Conservation (phyloP, 2,888 invertebrate species). For the Drosophila siamana region DNA sequence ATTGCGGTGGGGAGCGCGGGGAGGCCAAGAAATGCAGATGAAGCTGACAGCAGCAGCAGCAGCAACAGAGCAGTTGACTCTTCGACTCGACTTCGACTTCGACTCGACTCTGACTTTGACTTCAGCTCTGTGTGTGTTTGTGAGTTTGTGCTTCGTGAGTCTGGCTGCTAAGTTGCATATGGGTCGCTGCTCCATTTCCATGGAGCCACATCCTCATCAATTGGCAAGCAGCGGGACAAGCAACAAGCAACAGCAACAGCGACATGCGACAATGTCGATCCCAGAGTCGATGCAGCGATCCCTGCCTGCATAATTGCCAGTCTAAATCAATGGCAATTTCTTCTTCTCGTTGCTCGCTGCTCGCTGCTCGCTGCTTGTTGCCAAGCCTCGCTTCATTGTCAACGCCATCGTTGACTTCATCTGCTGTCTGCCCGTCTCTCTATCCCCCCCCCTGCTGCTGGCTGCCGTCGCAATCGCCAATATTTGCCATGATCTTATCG, state of each 20-base stretch:
- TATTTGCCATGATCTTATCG: slow-evolving; percentile 81
- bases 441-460: not conserved
- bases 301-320: slow-evolving; percentile 75
- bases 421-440: slow-evolving; percentile 31
- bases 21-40: slow-evolving; percentile 78
- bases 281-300: slow-evolving; percentile 24
- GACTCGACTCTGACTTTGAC: slow-evolving; percentile 8
- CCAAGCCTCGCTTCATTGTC: slow-evolving; percentile 52
- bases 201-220: slow-evolving; percentile 58
- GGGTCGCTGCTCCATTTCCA: slow-evolving; percentile 72
- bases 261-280: slow-evolving; percentile 48
- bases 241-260: slow-evolving; percentile 11
- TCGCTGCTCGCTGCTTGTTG: slow-evolving; percentile 45
- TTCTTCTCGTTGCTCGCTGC: too few species aligned
- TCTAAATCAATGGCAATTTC: slow-evolving; percentile 73
- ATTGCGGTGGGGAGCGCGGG: slow-evolving; percentile 7
- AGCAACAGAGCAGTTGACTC: not conserved
- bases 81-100: slow-evolving; percentile 7
- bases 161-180: slow-evolving; percentile 54
- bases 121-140: slow-evolving; percentile 1
- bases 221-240: slow-evolving; percentile 54
- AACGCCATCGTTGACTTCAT: slow-evolving; percentile 56
- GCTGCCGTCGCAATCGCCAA: slow-evolving; percentile 61
- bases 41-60: slow-evolving; percentile 64
- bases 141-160: not conserved